These are phyloP conservation scores for Euphydryas editha DNA, from an alignment of 2,888 invertebrate species.

Conservation along the genomic window DNA sequence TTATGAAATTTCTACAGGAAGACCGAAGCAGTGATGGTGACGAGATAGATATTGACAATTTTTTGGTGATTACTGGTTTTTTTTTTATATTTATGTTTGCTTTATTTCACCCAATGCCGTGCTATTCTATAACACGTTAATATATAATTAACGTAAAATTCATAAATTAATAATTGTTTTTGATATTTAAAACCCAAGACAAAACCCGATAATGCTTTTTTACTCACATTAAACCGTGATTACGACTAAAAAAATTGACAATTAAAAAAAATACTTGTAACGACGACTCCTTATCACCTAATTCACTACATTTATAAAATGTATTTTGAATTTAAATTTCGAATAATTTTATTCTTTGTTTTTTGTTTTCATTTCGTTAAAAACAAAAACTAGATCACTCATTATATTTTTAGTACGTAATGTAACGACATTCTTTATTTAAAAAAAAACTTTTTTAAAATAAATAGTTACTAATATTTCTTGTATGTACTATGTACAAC, in stretches of 20 bases:
- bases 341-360: too few relatives aligned
- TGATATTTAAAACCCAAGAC: too few relatives aligned
- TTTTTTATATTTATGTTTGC: constrained; percentile 43
- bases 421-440: not conserved
- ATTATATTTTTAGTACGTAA: too few relatives aligned
- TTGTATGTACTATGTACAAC: not conserved
- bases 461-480: not conserved
- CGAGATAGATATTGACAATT: constrained; percentile 82
- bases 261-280: too few relatives aligned
- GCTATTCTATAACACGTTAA: constrained; percentile 34
- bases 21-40: constrained; percentile 76
- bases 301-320: too few relatives aligned
- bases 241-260: too few relatives aligned
- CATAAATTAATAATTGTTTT: not conserved
- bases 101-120: constrained; percentile 30
- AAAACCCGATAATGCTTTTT: too few relatives aligned
- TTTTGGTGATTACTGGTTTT: constrained; percentile 73
- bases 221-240: too few relatives aligned
- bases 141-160: constrained; percentile 1
- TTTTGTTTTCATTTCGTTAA: too few relatives aligned
- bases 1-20: constrained; percentile 74
- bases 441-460: not conserved
- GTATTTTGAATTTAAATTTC: too few relatives aligned
- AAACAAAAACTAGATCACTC: too few relatives aligned
- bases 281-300: too few relatives aligned